phyloP scores from a whole-genome alignment of 2,888 invertebrate species.

The Acanthosepion esculentum region DNA sequence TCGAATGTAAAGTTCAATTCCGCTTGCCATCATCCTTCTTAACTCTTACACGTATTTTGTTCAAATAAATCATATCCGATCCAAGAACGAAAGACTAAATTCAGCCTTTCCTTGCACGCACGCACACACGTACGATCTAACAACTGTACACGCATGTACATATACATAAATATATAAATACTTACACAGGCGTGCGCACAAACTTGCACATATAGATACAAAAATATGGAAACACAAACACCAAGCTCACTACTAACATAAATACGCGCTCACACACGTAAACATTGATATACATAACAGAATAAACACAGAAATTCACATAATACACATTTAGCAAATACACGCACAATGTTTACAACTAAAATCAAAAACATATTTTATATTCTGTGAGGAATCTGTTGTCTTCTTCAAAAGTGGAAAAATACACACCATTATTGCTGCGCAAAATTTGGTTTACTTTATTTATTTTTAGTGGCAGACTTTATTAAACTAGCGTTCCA shows the following conservation, averaged over 20 bases:
- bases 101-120: neutral
- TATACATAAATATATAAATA: neutral
- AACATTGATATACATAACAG: too few species aligned
- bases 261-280: too few species aligned
- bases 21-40: too few species aligned
- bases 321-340: neutral
- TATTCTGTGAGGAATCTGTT: neutral
- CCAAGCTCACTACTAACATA: too few species aligned
- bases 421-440: neutral
- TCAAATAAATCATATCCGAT: too few species aligned
- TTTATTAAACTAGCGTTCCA: constrained; percentile 33
- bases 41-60: too few species aligned
- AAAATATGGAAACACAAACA: neutral
- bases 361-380: neutral
- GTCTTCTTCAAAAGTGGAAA: neutral
- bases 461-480: neutral
- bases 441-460: neutral
- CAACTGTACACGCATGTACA: neutral
- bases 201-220: too few species aligned
- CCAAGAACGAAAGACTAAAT: too few species aligned
- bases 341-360: neutral
- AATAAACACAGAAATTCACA: too few species aligned
- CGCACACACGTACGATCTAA: neutral
- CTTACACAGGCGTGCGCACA: neutral
- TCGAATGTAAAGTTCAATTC: too few species aligned